Evolutionary conservation across 2,888 invertebrate genomes (phyloP).

Genomic region (Orchesella flavescens): DNA sequence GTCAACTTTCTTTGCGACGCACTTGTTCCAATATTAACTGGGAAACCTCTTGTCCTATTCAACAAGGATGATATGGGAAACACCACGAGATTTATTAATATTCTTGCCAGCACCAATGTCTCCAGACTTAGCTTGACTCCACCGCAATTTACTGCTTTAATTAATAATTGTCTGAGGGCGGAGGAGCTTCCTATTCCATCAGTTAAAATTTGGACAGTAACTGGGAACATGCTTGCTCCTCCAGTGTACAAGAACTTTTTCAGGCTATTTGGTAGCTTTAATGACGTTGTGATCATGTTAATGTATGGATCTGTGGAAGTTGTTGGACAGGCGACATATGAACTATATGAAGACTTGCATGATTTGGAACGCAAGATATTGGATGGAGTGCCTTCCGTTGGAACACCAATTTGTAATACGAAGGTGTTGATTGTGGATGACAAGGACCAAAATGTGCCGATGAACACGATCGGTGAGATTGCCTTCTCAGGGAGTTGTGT

Average conservation of each 20-base stretch:
- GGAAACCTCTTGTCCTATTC: slow-evolving; percentile 13
- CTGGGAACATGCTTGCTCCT: slow-evolving; percentile 1
- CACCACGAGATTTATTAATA: not conserved
- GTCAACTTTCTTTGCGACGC: slow-evolving; percentile 12
- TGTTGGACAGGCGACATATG: slow-evolving; percentile 28
- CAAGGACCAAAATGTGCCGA: slow-evolving; percentile 9
- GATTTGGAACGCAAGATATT: slow-evolving; percentile 15
- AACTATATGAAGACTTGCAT: slow-evolving; percentile 6
- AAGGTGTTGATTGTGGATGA: slow-evolving; percentile 19
- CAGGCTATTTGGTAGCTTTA: not conserved
- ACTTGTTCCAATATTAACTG: slow-evolving; percentile 4
- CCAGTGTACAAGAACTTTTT: slow-evolving; percentile 3
- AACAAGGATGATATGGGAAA: not conserved
- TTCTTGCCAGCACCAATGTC: not conserved
- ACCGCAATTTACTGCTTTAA: not conserved
- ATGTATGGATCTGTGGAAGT: slow-evolving; percentile 31
- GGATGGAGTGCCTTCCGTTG: slow-evolving; percentile 20
- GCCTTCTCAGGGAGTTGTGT: slow-evolving; percentile 28
- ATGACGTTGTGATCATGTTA: slow-evolving; percentile 7
- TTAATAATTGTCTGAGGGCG: not conserved
- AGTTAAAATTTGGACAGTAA: slow-evolving; percentile 9
- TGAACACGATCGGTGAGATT: slow-evolving; percentile 12
- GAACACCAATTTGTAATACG: slow-evolving; percentile 27
- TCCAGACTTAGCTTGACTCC: slow-evolving; percentile 24
- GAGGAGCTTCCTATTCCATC: not conserved